Conservation (phyloP, 2,888 invertebrate genomes). For the Caradrina kadenii region DNA sequence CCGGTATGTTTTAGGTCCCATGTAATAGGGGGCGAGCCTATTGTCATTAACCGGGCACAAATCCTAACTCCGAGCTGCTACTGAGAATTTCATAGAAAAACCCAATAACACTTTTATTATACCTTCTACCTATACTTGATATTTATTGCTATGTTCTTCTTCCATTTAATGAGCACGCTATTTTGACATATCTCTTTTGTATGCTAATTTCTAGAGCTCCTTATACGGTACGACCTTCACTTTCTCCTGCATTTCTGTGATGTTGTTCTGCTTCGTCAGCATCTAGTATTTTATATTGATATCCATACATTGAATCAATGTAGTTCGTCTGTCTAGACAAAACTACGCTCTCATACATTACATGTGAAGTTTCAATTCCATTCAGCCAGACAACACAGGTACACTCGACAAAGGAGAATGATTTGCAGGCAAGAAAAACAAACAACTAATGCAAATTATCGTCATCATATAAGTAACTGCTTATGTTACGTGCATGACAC, state of each 20-base stretch:
- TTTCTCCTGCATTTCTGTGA: not conserved
- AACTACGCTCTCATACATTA: conserved; percentile 23
- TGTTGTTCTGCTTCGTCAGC: not conserved
- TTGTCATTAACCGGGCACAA: too few species aligned
- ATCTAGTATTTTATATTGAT: not conserved
- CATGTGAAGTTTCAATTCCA: conserved; percentile 29
- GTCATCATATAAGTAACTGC: not conserved
- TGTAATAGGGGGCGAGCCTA: too few species aligned
- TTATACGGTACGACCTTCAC: not conserved
- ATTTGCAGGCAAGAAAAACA: not conserved
- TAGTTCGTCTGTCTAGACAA: conserved; percentile 32
- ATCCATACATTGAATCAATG: conserved; percentile 7
- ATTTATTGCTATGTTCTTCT: not conserved
- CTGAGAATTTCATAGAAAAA: too few species aligned
- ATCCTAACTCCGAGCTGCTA: too few species aligned
- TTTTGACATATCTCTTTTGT: not conserved
- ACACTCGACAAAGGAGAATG: conserved; percentile 2
- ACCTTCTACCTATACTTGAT: not conserved
- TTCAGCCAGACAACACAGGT: conserved; percentile 42
- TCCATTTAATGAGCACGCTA: not conserved
- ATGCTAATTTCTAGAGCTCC: not conserved
- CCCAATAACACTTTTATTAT: too few species aligned
- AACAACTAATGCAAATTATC: not conserved
- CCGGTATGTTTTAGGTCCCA: too few species aligned
- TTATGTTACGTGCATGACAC: not conserved